Percentiles rank a stretch among this genome's conserved stretches.
phyloP scores from a whole-genome alignment of 2,113 vertebrate species.

The Leiothrix lutea region DNA sequence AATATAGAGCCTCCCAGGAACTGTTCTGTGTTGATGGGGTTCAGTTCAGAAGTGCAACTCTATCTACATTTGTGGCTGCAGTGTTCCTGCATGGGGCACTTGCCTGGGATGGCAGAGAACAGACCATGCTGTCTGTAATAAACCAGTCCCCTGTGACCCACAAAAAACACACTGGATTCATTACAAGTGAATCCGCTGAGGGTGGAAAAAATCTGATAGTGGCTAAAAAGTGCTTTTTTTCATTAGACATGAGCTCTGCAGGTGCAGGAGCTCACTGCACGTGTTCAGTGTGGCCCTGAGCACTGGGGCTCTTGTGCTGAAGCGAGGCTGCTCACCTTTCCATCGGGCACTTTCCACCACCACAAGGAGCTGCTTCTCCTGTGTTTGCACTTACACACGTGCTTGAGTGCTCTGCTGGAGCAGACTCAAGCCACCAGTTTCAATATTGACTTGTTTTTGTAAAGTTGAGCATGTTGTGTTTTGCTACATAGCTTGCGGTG shows the following conservation, averaged over 20 bases:
- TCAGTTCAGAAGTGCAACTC: not conserved
- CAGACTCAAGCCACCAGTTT: not conserved
- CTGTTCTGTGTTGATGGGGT: not conserved
- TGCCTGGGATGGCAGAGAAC: not conserved
- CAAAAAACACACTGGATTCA: fast-evolving
- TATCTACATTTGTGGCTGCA: not conserved
- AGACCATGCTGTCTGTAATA: too few species aligned
- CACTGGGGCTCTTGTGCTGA: not conserved
- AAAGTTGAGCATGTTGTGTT: not conserved
- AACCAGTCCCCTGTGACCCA: not conserved
- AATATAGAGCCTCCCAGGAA: not conserved
- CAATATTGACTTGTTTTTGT: not conserved
- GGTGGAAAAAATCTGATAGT: fast-evolving
- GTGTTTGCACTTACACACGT: not conserved
- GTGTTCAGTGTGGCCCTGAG: not conserved
- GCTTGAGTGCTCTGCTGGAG: not conserved
- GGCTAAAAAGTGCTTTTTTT: not conserved
- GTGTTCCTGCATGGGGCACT: not conserved
- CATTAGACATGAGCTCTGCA: not conserved
- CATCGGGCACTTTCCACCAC: fast-evolving
- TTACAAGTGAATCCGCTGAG: not conserved
- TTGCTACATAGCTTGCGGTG: not conserved
- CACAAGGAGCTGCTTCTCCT: not conserved
- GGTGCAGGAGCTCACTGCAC: not conserved
- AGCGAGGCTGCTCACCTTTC: fast-evolving